phyloP scores from a whole-genome alignment of 2,888 invertebrate genomes.

The Drosophila quinaria region DNA sequence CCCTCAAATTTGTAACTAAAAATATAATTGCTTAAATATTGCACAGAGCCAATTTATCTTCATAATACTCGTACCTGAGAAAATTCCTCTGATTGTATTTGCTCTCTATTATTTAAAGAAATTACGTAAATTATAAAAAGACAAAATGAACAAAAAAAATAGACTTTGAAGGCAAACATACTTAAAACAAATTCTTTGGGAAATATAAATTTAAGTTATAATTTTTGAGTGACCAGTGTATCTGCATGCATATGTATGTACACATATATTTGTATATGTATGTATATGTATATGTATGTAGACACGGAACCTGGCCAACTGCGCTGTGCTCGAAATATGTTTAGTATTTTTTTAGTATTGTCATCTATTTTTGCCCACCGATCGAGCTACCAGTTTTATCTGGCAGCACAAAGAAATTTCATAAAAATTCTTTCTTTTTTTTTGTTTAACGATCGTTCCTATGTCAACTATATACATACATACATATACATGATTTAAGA shows the following conservation, averaged over 20 bases:
- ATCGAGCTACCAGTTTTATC: slow-evolving; percentile 13
- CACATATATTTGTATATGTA: background rate
- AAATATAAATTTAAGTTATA: slow-evolving; percentile 6
- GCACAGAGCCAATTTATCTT: slow-evolving; percentile 4
- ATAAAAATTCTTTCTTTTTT: background rate
- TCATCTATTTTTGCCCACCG: slow-evolving; percentile 22
- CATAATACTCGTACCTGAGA: slow-evolving; percentile 6
- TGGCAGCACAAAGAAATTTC: slow-evolving; percentile 9
- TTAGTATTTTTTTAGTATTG: slow-evolving; percentile 4
- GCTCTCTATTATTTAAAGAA: slow-evolving; percentile 17
- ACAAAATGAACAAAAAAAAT: background rate
- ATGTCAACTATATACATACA: background rate
- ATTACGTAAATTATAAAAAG: slow-evolving; percentile 18
- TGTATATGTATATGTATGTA: background rate
- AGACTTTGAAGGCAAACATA: slow-evolving; percentile 4
- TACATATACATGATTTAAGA: background rate
- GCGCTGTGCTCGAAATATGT: slow-evolving; percentile 10
- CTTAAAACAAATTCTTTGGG: slow-evolving; percentile 1
- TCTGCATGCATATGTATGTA: background rate
- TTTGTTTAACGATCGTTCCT: slow-evolving; percentile 11
- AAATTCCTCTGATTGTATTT: slow-evolving; percentile 4
- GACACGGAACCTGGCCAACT: slow-evolving; percentile 12
- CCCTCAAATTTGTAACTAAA: slow-evolving; percentile 18
- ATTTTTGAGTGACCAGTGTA: slow-evolving; percentile 9
- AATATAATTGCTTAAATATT: slow-evolving; percentile 15